phyloP scores from a whole-genome alignment of 2,113 vertebrate species.

The Salminus brasiliensis region DNA sequence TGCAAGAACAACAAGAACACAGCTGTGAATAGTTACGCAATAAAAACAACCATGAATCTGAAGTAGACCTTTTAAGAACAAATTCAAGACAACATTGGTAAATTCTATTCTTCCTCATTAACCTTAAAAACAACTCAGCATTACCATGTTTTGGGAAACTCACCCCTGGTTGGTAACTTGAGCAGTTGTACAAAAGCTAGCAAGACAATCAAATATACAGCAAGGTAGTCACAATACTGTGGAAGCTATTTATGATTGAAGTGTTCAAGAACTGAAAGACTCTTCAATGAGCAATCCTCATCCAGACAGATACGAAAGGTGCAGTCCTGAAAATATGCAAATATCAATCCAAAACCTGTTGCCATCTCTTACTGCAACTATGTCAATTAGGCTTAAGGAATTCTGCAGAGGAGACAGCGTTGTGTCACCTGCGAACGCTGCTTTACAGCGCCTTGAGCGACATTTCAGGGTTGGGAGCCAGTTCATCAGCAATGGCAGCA shows the following conservation, averaged over 20 bases:
- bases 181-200: too few species aligned
- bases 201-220: too few species aligned
- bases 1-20: too few species aligned
- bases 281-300: not conserved
- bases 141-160: too few species aligned
- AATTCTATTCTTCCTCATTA: too few species aligned
- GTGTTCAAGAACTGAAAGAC: not conserved
- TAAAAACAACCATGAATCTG: too few species aligned
- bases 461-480: slow-evolving; percentile 34
- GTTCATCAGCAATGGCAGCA: slow-evolving; percentile 47
- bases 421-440: slow-evolving; percentile 24
- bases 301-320: slow-evolving; percentile 26
- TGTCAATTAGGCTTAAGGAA: slow-evolving; percentile 55
- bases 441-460: slow-evolving; percentile 42
- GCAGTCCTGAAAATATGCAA: slow-evolving; percentile 40
- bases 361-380: slow-evolving; percentile 10
- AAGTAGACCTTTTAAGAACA: too few species aligned
- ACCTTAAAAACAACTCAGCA: too few species aligned
- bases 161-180: too few species aligned
- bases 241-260: not conserved
- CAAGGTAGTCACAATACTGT: not conserved
- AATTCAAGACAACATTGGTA: too few species aligned
- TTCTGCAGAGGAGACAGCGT: slow-evolving; percentile 37
- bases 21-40: too few species aligned
- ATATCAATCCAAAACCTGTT: slow-evolving; percentile 36